Percentiles rank a stretch among this genome's conserved stretches.
These are phyloP conservation scores for Galeruca laticollis DNA, from an alignment of 2,888 invertebrate species.

Conservation along the genomic window DNA sequence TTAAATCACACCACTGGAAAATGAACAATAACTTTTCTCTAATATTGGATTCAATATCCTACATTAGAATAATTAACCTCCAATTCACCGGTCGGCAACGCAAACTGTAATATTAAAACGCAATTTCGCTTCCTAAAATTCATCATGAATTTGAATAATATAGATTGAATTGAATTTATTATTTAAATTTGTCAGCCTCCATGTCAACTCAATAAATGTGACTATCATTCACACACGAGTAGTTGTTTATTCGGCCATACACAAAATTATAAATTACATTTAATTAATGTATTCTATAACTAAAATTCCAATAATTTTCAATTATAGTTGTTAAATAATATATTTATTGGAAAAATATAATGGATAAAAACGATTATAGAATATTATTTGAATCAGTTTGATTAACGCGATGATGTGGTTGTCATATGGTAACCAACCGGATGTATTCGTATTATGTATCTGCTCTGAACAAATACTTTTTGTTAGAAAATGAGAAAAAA, in stretches of 20 bases:
- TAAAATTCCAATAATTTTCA: conserved; percentile 19
- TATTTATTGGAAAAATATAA: conserved; percentile 4
- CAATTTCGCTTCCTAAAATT: conserved; percentile 12
- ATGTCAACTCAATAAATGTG: conserved; percentile 32
- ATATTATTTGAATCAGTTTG: conserved; percentile 1
- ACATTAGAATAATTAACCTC: conserved; percentile 8
- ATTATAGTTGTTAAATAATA: conserved; percentile 14
- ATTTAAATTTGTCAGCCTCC: conserved; percentile 35
- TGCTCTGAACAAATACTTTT: background rate
- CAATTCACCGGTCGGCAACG: conserved; percentile 3
- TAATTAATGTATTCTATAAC: conserved; percentile 12
- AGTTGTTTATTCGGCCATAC: conserved; percentile 20
- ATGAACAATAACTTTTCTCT: background rate
- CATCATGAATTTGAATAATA: conserved; percentile 33
- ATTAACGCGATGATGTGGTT: background rate
- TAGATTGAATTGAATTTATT: conserved; percentile 34
- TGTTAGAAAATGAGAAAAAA: no score
- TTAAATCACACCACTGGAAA: background rate
- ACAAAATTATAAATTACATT: conserved; percentile 25
- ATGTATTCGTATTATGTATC: background rate
- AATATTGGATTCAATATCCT: background rate
- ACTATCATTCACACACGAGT: conserved; percentile 38
- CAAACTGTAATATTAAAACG: conserved; percentile 4
- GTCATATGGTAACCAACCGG: background rate
- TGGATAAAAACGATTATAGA: conserved; percentile 4